Evolutionary conservation across 2,113 vertebrate genomes (phyloP).

Genomic region (Donacobius atricapilla): DNA sequence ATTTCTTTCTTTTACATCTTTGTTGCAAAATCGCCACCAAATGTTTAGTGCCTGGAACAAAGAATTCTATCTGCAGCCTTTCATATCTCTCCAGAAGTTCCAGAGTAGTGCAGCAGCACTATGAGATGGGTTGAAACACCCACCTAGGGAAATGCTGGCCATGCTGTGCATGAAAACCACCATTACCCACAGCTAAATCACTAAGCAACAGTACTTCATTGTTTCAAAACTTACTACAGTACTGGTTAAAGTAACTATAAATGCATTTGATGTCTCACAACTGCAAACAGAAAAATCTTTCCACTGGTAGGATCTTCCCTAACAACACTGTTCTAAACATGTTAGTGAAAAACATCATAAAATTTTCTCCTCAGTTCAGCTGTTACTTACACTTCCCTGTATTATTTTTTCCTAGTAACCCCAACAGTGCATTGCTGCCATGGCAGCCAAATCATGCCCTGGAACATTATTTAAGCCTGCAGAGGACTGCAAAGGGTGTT

Average conservation of each 20-base stretch:
- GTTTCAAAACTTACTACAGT: neutral
- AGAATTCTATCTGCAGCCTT: neutral
- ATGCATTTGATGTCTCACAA: neutral
- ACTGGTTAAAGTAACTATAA: neutral
- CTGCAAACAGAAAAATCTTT: neutral
- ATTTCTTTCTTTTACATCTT: neutral
- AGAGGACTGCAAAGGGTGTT: neutral
- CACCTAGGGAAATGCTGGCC: neutral
- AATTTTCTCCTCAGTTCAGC: neutral
- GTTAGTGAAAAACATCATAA: neutral
- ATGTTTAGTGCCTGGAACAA: neutral
- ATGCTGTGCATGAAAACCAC: neutral
- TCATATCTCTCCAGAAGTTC: neutral
- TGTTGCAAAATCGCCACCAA: neutral
- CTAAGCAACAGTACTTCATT: neutral
- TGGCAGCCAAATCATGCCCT: neutral
- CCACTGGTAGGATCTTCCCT: neutral
- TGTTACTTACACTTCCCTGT: neutral
- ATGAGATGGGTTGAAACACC: neutral
- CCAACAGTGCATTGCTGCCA: neutral
- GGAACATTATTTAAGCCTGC: neutral
- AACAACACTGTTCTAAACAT: neutral
- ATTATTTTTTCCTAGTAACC: neutral
- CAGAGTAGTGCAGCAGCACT: neutral
- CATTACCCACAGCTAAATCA: neutral